Conservation (phyloP, 2,888 invertebrate genomes). For the Lycophotia porphyrea region DNA sequence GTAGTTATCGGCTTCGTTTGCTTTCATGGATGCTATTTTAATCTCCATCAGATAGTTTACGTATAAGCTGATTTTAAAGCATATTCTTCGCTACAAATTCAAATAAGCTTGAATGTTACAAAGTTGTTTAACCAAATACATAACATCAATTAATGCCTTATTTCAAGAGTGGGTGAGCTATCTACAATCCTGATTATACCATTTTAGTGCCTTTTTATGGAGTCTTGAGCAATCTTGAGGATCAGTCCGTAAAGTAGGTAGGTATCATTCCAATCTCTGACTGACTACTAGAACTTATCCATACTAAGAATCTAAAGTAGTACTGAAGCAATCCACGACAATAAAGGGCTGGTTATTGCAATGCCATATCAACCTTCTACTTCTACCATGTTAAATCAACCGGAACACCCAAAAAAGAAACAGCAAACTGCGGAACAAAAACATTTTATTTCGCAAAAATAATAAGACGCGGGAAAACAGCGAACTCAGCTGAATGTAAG, state of each 20-base stretch:
- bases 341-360: not conserved
- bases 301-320: constrained; percentile 14
- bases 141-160: constrained; percentile 20
- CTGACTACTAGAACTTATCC: not conserved
- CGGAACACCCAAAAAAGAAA: constrained; percentile 17
- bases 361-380: not conserved
- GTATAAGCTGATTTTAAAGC: not conserved
- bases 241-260: constrained; percentile 3
- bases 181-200: constrained; percentile 30
- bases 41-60: not conserved
- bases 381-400: not conserved
- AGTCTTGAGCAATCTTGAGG: constrained; percentile 18
- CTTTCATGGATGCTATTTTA: not conserved
- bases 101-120: not conserved
- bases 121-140: constrained; percentile 45
- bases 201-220: constrained; percentile 34
- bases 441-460: constrained; percentile 73
- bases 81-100: not conserved
- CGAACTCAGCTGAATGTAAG: constrained; percentile 72
- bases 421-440: constrained; percentile 64
- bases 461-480: constrained; percentile 67
- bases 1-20: not conserved
- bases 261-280: not conserved
- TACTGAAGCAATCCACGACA: constrained; percentile 6
- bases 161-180: constrained; percentile 39